Percentiles rank a stretch among this genome's conserved stretches.
phyloP scores from a whole-genome alignment of 2,797 vertebrate species.

The Coregonus ussuriensis region DNA sequence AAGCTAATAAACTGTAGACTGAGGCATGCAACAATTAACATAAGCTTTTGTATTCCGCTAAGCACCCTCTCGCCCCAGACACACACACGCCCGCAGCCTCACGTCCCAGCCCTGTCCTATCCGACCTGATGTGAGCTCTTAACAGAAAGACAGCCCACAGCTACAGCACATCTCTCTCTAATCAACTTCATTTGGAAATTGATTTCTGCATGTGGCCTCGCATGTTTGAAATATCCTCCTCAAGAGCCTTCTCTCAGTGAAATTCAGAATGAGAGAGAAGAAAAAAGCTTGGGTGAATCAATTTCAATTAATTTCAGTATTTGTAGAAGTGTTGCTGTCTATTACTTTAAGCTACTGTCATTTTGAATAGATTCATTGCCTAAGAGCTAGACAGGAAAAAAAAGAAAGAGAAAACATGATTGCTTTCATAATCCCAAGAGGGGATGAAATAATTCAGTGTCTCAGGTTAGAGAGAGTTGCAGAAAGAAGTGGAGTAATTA shows the following conservation, averaged over 20 bases:
- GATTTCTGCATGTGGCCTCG: constrained; percentile 54
- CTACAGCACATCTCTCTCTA: constrained; percentile 10
- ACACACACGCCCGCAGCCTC: neutral
- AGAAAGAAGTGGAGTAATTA: constrained; percentile 40
- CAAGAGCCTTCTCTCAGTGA: constrained; percentile 29
- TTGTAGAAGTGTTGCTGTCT: constrained; percentile 54
- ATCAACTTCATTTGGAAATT: constrained; percentile 58
- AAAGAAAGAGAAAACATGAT: constrained; percentile 47
- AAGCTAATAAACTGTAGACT: constrained; percentile 32
- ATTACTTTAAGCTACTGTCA: constrained; percentile 60
- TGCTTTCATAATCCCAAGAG: constrained; percentile 55
- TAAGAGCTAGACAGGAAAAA: constrained; percentile 26
- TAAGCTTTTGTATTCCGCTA: constrained; percentile 12
- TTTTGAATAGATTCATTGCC: constrained; percentile 52
- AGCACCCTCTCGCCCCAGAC: neutral
- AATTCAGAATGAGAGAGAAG: neutral
- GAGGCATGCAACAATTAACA: constrained; percentile 22
- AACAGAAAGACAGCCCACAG: constrained; percentile 34
- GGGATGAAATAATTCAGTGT: constrained; percentile 56
- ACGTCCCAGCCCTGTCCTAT: neutral
- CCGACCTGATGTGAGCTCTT: neutral
- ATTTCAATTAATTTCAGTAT: constrained; percentile 64
- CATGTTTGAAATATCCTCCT: constrained; percentile 50
- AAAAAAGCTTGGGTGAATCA: constrained; percentile 47
- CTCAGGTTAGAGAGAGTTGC: constrained; percentile 42